phyloP scores from a whole-genome alignment of 2,888 invertebrate genomes.

The Doris montereyensis region DNA sequence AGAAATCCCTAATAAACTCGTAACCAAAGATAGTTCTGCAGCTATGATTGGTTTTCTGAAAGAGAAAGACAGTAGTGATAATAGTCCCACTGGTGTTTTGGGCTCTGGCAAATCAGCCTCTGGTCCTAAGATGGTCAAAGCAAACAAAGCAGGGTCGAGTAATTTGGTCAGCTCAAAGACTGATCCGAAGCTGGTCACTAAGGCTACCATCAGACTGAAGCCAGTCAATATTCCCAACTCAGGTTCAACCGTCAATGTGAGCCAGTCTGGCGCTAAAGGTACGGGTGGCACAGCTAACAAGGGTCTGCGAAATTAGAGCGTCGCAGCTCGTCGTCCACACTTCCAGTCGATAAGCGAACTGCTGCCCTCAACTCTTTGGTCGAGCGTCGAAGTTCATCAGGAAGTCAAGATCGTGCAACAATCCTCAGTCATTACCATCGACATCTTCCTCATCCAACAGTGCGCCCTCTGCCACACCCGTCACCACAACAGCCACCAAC shows the following conservation, averaged over 20 bases:
- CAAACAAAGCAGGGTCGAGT: conserved; percentile 7
- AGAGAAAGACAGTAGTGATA: conserved; percentile 18
- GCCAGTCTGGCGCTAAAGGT: conserved; percentile 41
- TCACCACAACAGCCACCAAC: conserved; percentile 41
- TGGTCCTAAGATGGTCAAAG: conserved; percentile 27
- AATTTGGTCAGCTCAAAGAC: conserved; percentile 47
- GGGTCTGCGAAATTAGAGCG: conserved; percentile 28
- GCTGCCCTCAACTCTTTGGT: conserved; percentile 1
- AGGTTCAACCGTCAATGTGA: conserved; percentile 47
- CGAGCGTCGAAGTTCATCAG: conserved; percentile 28
- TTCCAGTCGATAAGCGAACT: conserved; percentile 24
- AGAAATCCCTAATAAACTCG: conserved; percentile 35
- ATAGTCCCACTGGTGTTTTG: background rate
- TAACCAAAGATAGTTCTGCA: conserved; percentile 18
- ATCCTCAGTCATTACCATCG: conserved; percentile 21
- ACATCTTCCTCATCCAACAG: conserved; percentile 31
- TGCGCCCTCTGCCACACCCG: conserved; percentile 31
- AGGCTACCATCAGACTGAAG: conserved; percentile 68
- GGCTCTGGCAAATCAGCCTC: conserved; percentile 1
- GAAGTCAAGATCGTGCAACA: conserved; percentile 29
- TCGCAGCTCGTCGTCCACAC: conserved; percentile 35
- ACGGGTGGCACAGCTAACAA: conserved; percentile 29
- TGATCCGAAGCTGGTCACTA: conserved; percentile 61
- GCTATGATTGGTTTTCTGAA: background rate
- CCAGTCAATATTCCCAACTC: conserved; percentile 81